Base-by-base conservation (phyloP, 2,888 invertebrate species). In the Chironomus tentans region DNA sequence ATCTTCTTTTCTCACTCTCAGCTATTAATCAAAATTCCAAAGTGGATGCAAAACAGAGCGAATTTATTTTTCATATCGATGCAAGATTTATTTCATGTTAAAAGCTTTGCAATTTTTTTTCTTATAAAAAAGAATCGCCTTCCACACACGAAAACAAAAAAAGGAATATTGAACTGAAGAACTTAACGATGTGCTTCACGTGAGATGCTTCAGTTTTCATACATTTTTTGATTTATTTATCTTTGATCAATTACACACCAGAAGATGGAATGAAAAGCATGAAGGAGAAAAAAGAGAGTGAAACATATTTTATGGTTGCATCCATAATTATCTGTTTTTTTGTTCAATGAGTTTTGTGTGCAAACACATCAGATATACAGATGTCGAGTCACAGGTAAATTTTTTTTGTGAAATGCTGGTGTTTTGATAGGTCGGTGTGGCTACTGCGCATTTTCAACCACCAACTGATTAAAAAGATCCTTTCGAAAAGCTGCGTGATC, bases 191-290 rank as follows among this genome's bases (percentile, higher is more conserved):
- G 56, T 28, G 28, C 68, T 46, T 74, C 74, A 61, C 68, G 21
- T 74, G 68, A 65, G 56, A 72, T 72, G 62, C 65, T 22, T 28
- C 70, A 46, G n/a, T 50, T 71, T 18, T 68, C 10, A 48, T 68
- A 13, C 24, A 21, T 21, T 22, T 65, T 73, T 61, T 74, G 74
- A 74, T 74, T 74, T 74, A 74, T 74, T 74, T 68, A 74, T 74
- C 74, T 74, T 74, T 68, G 74, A 74, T 74, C 74, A 74, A 74
- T 74, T 74, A 74, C 28, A 46, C 46, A 62, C 62, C 28, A 73
- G 50, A 72, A n/a, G 28, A 47, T 62, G 18, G 28, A 46, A 18
- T 50, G 18, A 22, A 48, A 50, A 13, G 56, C 24, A 71, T 13
- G 21, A 70, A 18, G n/a, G n/a, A n/a, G n/a, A n/a, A n/a, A n/a